phyloP scores from a whole-genome alignment of 2,113 vertebrate species.

The Heptranchias perlo region DNA sequence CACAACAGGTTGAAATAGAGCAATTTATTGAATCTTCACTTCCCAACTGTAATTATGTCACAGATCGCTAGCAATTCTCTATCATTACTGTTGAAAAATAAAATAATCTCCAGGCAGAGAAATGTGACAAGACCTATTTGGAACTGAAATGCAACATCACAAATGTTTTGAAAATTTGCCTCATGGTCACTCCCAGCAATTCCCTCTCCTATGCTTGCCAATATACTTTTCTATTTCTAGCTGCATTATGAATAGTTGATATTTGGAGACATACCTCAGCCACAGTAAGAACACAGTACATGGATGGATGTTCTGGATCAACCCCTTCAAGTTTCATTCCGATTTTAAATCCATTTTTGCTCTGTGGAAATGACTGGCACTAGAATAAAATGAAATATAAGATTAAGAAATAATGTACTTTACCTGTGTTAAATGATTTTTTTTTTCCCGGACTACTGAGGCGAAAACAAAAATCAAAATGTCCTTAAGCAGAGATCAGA shows the following conservation, averaged over 20 bases:
- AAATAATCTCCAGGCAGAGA: neutral
- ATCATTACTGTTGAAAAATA: neutral
- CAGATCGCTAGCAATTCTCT: neutral
- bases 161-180: neutral
- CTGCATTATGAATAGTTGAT: neutral
- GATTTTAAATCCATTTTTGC: slow-evolving; percentile 51
- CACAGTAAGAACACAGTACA: slow-evolving; percentile 50
- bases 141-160: neutral
- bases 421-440: too few species aligned
- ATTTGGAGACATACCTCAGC: slow-evolving; percentile 45
- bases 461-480: neutral
- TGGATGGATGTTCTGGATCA: slow-evolving; percentile 50
- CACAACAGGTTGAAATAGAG: neutral
- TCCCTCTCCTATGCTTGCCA: neutral
- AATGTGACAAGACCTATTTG: neutral
- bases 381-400: slow-evolving; percentile 40
- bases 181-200: neutral
- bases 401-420: neutral
- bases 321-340: slow-evolving; percentile 51
- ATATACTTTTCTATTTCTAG: neutral
- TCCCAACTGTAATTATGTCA: too few species aligned
- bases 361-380: slow-evolving; percentile 52
- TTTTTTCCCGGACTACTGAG: neutral
- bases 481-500: neutral
- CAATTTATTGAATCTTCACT: neutral